Base-by-base conservation (phyloP, 1,140 invertebrate species). In the Leptinotarsa lineolata region DNA sequence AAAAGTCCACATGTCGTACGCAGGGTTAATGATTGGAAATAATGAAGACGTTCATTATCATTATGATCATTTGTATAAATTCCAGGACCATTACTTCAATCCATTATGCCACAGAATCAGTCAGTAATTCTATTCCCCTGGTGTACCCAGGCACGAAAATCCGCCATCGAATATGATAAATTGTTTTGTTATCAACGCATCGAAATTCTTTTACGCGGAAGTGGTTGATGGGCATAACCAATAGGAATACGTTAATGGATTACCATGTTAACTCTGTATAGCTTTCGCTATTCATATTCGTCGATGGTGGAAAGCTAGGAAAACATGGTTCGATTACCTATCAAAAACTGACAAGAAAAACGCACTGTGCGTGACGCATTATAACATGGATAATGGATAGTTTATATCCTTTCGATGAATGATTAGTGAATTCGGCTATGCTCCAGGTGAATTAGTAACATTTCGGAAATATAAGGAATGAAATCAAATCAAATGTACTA, bases 311-410 rank as follows among this genome's bases (percentile, higher is more conserved):
- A 54, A 16, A 54, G 48, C 48, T 54, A 15, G 48, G 16, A 54
- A 39, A 39, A 39, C 30, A 39, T 8, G 30, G 30, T 54, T 54
- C 48, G 48, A 54, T 54, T 54, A 54, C 48, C 48, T 54, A 16
- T 54, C 48, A 54, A 18, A 54, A 54, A 54, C 48, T 54, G 48
- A 54, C 48, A 54, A 54, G 48, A 54, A 18, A 54, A 54, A 54
- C n/a, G 48, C n/a, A 54, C n/a, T 18, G 48, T 54, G 48, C 15
- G 48, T 15, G 48, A 15, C 16, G 48, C 48, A 54, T 54, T 54
- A 54, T 54, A 54, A 54, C n/a, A 54, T 16, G 48, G 48, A 18
- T 16, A 54, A 54, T 16, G 48, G 48, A 18, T 16, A 54, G 48
- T 54, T 15, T 54, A 16, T 54, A 16, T 18, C n/a, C 15, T 18